Conservation (phyloP, 2,888 invertebrate species). For the Athrips mouffetella region DNA sequence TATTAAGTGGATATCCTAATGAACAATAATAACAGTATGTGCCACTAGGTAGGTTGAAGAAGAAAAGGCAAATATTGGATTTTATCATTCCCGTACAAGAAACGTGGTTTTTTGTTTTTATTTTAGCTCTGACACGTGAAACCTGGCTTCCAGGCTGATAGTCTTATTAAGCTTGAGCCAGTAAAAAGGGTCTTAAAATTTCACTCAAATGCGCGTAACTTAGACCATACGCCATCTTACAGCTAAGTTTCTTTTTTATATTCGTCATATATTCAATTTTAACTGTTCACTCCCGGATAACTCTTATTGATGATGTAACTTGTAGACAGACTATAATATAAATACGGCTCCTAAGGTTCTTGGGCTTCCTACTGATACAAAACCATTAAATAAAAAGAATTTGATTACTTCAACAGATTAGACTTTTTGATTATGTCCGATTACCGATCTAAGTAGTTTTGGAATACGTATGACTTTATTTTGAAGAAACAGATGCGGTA, state of each 20-base stretch:
- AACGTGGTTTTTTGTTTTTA: too few species aligned
- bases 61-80: too few species aligned
- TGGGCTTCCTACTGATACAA: neutral
- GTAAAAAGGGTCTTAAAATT: too few species aligned
- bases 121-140: too few species aligned
- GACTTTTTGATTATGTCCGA: neutral
- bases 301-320: conserved; percentile 34
- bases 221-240: conserved; percentile 10
- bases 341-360: too few species aligned
- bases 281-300: conserved; percentile 25
- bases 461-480: conserved; percentile 3
- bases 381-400: conserved; percentile 9
- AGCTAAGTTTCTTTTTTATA: conserved; percentile 45
- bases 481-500: neutral
- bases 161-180: too few species aligned
- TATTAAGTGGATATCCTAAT: too few species aligned
- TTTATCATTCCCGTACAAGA: too few species aligned
- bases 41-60: too few species aligned
- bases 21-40: too few species aligned
- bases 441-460: neutral
- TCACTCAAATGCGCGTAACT: neutral
- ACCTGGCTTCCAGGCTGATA: too few species aligned
- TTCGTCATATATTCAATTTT: conserved; percentile 42
- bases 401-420: conserved; percentile 12
- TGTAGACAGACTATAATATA: neutral